These are phyloP conservation scores for Euphydryas editha DNA, from an alignment of 2,888 invertebrate species.

Conservation along the genomic window DNA sequence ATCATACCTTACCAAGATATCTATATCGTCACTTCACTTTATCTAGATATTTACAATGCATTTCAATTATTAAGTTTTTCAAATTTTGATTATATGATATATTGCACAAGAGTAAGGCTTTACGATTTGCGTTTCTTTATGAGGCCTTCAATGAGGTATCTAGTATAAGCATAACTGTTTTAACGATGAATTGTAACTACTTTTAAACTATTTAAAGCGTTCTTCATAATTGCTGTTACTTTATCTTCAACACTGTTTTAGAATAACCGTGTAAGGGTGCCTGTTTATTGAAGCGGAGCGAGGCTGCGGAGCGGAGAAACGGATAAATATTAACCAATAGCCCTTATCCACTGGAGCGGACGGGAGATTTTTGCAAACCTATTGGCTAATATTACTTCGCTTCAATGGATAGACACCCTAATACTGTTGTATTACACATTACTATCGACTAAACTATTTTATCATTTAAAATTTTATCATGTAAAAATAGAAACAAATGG, in stretches of 20 bases:
- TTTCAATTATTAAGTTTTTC: background rate
- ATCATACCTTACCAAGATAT: background rate
- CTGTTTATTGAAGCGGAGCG: too few relatives aligned
- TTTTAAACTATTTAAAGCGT: background rate
- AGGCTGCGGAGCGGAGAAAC: too few relatives aligned
- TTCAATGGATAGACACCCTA: too few relatives aligned
- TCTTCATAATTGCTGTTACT: background rate
- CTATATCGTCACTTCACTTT: background rate
- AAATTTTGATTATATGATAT: background rate
- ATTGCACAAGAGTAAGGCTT: background rate
- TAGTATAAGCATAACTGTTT: background rate
- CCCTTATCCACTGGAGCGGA: too few relatives aligned
- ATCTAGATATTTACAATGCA: background rate
- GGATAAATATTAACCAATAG: too few relatives aligned
- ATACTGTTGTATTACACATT: too few relatives aligned
- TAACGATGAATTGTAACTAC: background rate
- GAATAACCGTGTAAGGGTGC: too few relatives aligned
- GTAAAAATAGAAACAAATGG: too few relatives aligned
- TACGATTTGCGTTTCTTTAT: background rate
- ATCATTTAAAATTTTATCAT: too few relatives aligned
- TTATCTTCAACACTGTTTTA: background rate
- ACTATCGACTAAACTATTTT: too few relatives aligned
- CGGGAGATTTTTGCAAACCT: too few relatives aligned
- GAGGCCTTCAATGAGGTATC: conserved; percentile 10
- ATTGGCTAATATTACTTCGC: too few relatives aligned